Evolutionary conservation across 92 coral and sea anemone genomes (phyloP).

Genomic region (Nematostella vectensis): DNA sequence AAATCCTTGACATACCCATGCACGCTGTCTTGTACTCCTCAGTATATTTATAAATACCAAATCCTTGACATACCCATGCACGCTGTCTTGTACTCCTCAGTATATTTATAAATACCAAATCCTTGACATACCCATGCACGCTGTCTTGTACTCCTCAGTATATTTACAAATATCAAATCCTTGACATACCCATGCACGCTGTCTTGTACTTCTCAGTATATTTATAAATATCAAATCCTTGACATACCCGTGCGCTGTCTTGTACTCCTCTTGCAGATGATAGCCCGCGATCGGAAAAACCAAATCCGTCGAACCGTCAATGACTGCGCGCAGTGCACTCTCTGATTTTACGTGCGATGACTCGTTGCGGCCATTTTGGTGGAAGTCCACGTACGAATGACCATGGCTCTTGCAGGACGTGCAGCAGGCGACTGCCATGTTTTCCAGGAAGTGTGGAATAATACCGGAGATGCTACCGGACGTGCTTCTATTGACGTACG

Average conservation of each 20-base stretch:
- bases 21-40: too few relatives aligned
- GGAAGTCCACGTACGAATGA: conserved; percentile 25
- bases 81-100: too few relatives aligned
- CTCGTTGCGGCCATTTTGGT: conserved; percentile 6
- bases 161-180: too few relatives aligned
- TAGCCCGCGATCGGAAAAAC: conserved; percentile 59
- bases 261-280: conserved; percentile 35
- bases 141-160: too few relatives aligned
- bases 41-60: too few relatives aligned
- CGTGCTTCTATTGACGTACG: conserved; percentile 31
- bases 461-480: conserved; percentile 30
- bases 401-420: conserved; percentile 41
- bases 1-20: too few relatives aligned
- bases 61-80: too few relatives aligned
- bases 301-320: conserved; percentile 55
- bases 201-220: too few relatives aligned
- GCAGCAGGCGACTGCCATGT: conserved; percentile 56
- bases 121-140: too few relatives aligned
- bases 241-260: conserved; percentile 32
- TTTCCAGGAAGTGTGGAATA: conserved; percentile 35
- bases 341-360: conserved; percentile 13
- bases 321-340: conserved; percentile 12
- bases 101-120: too few relatives aligned
- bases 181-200: too few relatives aligned
- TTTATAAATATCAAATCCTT: too few relatives aligned